Conservation (phyloP, 2,113 vertebrate genomes). For the Climacteris rufus region DNA sequence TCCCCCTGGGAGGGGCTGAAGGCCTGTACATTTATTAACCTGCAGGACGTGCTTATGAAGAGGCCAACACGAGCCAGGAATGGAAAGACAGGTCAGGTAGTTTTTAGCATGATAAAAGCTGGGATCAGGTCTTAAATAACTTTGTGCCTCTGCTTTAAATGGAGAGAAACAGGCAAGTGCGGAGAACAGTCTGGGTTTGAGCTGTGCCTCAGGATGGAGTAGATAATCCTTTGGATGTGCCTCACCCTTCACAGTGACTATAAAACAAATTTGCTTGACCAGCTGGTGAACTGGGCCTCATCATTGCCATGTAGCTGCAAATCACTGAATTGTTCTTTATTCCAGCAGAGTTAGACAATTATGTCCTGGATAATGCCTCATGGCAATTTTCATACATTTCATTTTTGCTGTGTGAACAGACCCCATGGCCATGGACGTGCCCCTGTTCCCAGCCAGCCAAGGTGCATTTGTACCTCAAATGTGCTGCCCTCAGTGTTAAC, state of each 20-base stretch:
- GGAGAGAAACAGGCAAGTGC: background rate
- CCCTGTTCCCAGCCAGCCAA: background rate
- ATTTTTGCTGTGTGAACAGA: background rate
- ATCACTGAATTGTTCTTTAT: background rate
- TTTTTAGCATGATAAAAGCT: background rate
- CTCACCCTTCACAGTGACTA: background rate
- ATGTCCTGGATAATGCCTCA: background rate
- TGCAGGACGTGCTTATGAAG: background rate
- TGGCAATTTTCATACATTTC: background rate
- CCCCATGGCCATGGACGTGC: background rate
- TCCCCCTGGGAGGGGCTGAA: background rate
- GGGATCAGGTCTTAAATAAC: background rate
- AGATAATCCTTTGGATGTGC: background rate
- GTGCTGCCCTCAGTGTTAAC: background rate
- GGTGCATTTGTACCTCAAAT: background rate
- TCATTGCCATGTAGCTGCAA: background rate
- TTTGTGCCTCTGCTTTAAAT: background rate
- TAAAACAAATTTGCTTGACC: background rate
- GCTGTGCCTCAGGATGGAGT: background rate
- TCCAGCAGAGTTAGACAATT: background rate
- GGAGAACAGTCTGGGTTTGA: background rate
- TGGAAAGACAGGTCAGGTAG: background rate
- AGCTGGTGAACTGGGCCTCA: background rate
- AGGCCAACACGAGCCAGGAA: accelerated
- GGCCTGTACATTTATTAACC: background rate